Base-by-base conservation (phyloP, 1,140 invertebrate species). In the Hestina assimilis region DNA sequence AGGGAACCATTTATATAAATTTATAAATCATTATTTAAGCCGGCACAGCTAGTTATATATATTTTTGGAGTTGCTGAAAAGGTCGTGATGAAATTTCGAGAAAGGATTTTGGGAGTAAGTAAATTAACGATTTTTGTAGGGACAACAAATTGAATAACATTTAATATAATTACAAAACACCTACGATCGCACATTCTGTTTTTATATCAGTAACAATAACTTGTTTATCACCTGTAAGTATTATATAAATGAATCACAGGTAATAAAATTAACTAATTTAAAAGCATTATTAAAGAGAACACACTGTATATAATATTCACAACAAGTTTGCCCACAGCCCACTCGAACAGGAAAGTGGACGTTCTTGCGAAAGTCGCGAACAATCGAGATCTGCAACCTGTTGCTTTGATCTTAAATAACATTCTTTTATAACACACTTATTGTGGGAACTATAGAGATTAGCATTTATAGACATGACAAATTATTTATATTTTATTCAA, bases 351-450 rank as follows among this genome's bases (percentile, higher is more conserved):
- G 69, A 75, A 63, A 76, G 72, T 67, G 61, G 69, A 78, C 71
- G 68, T 66, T 72, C 67, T 82, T 82, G 71, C 71, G 75, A 72
- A 81, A 81, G 56, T 62, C 53, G 45, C 42, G 71, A 70, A 79
- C 79, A 79, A 81, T 78, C 69, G 72, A 68, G 59, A 71, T 63
- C 54, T 73, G 66, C 69, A 66, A 73, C 66, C 66, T 66, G 61
- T 53, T 56, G 48, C 31, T 15, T 19, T 19, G 20, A 42, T 45
- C 29, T 43, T 50, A 21, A 57, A 72, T 63, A 63, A 65, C 48
- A 62, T 43, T 60, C 63, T 65, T 69, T 66, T 63, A 63, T 54
- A 50, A 45, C 28, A 42, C 50, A 23, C 26, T 59, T 66, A 69
- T 72, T 69, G 70, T 38, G 33, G 19, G 33, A 38, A 38, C 9